Evolutionary conservation across 2,888 invertebrate species (phyloP), one percentile per base, ranked within the genome.

Genomic region (Drosophila longiperda): DNA sequence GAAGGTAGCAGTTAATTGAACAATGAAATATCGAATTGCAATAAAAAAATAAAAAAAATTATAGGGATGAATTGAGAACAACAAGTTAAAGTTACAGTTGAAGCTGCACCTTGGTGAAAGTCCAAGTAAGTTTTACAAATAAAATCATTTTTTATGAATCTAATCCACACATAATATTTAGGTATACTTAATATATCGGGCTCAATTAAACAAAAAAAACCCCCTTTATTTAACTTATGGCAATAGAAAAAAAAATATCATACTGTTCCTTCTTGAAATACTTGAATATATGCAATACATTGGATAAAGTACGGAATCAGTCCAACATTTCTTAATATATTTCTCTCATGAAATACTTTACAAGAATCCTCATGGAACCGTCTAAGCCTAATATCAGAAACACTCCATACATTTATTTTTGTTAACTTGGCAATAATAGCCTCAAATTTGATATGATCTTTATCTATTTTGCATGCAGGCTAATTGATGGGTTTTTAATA

Each of bases 1-100:
- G 66, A 78, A 73, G 80, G 80, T 73, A 66, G 73, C 73, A 75
- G 59, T 82, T 87, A 87, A 87, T 87, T 88, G 80, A 83, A 88
- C 87, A 88, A 87, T 81, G 81, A 75, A 79, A 70, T 66, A 68
- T 71, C 69, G 78, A 79, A 67, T 80, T 78, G 77, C 49, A 15
- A 67, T 66, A 52, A 68, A 48, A 68, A 68, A 66, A 26, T n/a
- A n/a, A n/a, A n/a, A 38, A 66, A 63, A 29, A 26, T 36, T 52
- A 23, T 20, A 63, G 5, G 15, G 29, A n/a, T 17, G 15, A 42
- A 50, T 50, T 3, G 7, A 34, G 23, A 26, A 32, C 20, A n/a
- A 57, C 11, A 50, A 49, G 8, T 12, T 20, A 34, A 50, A 49
- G 8, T 12, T 20, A 34, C 32, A 12, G 33, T 17, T 50, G 1